phyloP scores from a whole-genome alignment of 2,797 vertebrate species.

The Pseudopleuronectes americanus region DNA sequence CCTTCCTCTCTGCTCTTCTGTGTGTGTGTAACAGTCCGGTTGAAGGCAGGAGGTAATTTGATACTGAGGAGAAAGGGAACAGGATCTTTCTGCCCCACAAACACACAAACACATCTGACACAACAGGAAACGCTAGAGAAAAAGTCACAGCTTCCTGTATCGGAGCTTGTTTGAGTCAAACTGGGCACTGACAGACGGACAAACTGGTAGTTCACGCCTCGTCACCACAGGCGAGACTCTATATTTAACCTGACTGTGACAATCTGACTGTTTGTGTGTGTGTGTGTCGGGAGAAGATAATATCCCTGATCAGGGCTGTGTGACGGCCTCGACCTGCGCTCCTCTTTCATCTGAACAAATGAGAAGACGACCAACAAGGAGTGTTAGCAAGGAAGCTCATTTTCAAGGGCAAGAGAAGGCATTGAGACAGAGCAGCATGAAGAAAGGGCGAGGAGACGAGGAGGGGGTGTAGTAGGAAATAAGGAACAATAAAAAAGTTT shows the following conservation, averaged over 20 bases:
- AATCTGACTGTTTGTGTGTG: not conserved
- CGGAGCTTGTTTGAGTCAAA: not conserved
- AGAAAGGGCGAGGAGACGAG: not conserved
- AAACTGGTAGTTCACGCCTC: not conserved
- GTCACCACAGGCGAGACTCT: conserved; percentile 15
- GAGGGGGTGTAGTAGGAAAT: too few relatives aligned
- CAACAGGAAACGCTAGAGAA: conserved; percentile 70
- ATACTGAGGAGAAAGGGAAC: conserved; percentile 51
- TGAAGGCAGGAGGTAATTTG: conserved; percentile 34
- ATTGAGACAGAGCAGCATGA: not conserved
- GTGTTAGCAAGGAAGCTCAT: not conserved
- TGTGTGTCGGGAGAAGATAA: conserved; percentile 18
- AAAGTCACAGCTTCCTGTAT: conserved; percentile 47
- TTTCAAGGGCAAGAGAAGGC: not conserved
- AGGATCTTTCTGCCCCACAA: conserved; percentile 38
- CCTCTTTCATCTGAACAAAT: conserved; percentile 27
- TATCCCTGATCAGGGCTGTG: conserved; percentile 2
- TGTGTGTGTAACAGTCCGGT: not conserved
- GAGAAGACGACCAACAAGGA: not conserved
- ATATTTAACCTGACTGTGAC: conserved; percentile 28
- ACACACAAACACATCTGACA: conserved; percentile 33
- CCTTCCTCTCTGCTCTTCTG: not conserved
- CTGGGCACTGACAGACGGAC: not conserved
- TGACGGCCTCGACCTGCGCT: not conserved
- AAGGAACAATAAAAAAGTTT: too few relatives aligned